Evolutionary conservation across 2,797 vertebrate genomes (phyloP).

Genomic region (Philypnodon macrostomus): DNA sequence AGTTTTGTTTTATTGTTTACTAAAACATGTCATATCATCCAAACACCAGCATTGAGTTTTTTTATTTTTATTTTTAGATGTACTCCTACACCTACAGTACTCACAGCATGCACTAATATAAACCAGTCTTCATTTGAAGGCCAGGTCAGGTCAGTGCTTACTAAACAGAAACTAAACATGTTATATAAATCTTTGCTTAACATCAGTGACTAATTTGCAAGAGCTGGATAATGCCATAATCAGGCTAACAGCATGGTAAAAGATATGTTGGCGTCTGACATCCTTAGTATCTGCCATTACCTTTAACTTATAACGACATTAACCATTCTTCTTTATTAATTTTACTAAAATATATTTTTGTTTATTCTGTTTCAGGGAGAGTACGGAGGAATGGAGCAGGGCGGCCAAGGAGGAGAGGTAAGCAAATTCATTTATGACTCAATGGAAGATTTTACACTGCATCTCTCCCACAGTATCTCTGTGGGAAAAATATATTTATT

Average conservation of each 20-base stretch:
- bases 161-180: slow-evolving; percentile 4
- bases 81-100: neutral
- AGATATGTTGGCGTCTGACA: slow-evolving; percentile 5
- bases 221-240: neutral
- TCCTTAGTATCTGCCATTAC: neutral
- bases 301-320: neutral
- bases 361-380: slow-evolving; percentile 68
- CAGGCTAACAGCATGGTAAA: slow-evolving; percentile 30
- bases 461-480: too few relatives aligned
- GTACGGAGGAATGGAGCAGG: slow-evolving; percentile 78
- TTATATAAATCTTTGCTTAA: slow-evolving; percentile 20
- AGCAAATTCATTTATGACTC: slow-evolving; percentile 21
- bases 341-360: neutral
- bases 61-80: neutral
- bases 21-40: too few relatives aligned
- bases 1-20: too few relatives aligned
- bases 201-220: slow-evolving; percentile 18
- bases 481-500: too few relatives aligned
- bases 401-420: slow-evolving; percentile 80
- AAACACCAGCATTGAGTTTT: too few relatives aligned
- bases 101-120: slow-evolving; percentile 30
- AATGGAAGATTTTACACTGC: too few relatives aligned
- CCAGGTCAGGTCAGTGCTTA: slow-evolving; percentile 22
- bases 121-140: slow-evolving; percentile 16
- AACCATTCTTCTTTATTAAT: neutral